Base-by-base conservation (phyloP, 2,113 vertebrate species). In the Taurulus bubalis region DNA sequence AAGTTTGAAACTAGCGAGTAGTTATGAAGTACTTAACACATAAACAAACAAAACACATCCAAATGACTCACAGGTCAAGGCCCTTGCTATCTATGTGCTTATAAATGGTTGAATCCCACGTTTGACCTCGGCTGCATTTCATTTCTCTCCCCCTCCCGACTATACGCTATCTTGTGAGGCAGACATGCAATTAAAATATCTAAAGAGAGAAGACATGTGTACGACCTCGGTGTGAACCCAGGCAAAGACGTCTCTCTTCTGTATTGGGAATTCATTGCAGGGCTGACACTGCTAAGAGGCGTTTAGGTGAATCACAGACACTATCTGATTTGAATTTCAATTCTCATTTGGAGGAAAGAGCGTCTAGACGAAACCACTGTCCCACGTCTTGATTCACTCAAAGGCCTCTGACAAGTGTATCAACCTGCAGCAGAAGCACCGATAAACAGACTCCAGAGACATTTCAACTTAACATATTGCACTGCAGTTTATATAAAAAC, bases 241-340 rank as follows among this genome's bases (percentile, higher is more conserved):
- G 26, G 42, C 9, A n/a, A 28, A 38, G 69, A 58, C 51, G 36
- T 2, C 67, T 78, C 64, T 65, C 42, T 71, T 20, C 53, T 36
- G n/a, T 20, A 58, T 49, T 8, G 74, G 76, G 81, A 71, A 60
- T 72, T 75, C 3, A 71, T 79, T 75, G 70, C 24, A 15, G 42
- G 67, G 77, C 63, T 42, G 78, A 80, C 63, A 60, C 32, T 2
- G 36, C 77, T 51, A 3, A 55, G 53, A 77, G 64, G 71, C 53
- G 15, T 77, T 89, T 64, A 75, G 73, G 79, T 85, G 84, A 85
- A 85, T 85, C 77, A 71, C 67, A 76, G 76, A 80, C 82, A 15
- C 85, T 26, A 36, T 85, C 84, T 88, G 85, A 75, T 89, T 87
- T 83, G 86, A 89, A 91, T 91, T 85, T 90, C 53, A 87, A 82